Base-by-base conservation (phyloP, 1,140 invertebrate genomes). In the Bombus superbus region DNA sequence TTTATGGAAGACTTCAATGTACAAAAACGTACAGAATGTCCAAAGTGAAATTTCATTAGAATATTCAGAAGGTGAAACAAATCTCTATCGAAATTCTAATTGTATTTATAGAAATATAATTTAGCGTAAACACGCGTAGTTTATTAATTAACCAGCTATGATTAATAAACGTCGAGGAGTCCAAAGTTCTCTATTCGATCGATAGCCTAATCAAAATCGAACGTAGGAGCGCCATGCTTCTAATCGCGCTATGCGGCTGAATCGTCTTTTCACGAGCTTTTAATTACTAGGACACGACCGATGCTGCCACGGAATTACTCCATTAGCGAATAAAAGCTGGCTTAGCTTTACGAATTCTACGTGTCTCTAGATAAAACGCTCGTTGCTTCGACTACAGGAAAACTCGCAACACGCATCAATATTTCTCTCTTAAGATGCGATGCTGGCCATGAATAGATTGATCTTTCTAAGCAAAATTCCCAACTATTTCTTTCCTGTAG, bases 301-400 rank as follows among this genome's bases (percentile, higher is more conserved):
- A 5, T 38, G 18, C 6, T 44, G 11, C 57, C 25, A 59, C 40
- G n/a, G 57, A 85, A 81, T 86, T 88, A 77, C 73, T 88, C 32
- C 40, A 66, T 88, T 81, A 86, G 57, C 25, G 38, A 62, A 44
- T 85, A 85, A 87, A 86, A 72, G 78, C 40, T 69, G 44, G 11
- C 25, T 62, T 38, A 44, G 75, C 66, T 87, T 42, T 77, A 8
- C 71, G 18, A 57, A 72, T 38, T 62, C 53, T 28, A 47, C 64
- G 47, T 78, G 32, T 13, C 25, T 69, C 9, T 44, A 18, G 71
- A 57, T 62, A 47, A 76, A 77, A 72, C 13, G 42, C 71, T 69
- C 42, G 11, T 18, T 66, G 68, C 57, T 72, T 85, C 62, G 62
- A 62, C 28, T 44, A 76, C 22, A 44, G 28, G 28, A 13, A 42